A percentile compares a stretch with the other conserved stretches of the same genome.
These are phyloP conservation scores for Drosophila subpulchrella DNA, from an alignment of 1,140 invertebrate genomes.

Conservation along the genomic window DNA sequence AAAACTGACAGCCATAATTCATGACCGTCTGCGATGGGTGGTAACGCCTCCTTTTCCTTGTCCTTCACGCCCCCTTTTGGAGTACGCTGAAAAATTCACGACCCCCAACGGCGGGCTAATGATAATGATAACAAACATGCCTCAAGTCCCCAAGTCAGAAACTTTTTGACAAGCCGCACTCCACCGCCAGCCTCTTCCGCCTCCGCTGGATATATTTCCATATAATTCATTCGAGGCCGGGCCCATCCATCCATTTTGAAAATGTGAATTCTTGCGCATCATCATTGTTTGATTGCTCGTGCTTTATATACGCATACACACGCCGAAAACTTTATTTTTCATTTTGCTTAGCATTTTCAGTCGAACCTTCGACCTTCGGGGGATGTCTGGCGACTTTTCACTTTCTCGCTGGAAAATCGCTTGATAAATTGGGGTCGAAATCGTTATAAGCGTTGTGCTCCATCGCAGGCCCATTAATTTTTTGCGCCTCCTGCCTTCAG, in stretches of 20 bases:
- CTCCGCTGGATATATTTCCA: slow-evolving; percentile 62
- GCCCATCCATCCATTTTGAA: slow-evolving; percentile 73
- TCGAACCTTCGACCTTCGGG: slow-evolving; percentile 2
- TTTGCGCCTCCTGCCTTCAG: slow-evolving; percentile 17
- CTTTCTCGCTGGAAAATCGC: slow-evolving; percentile 59
- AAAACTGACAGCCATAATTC: slow-evolving; percentile 81
- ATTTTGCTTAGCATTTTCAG: slow-evolving; percentile 34
- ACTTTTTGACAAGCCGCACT: slow-evolving; percentile 73
- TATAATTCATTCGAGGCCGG: slow-evolving; percentile 72
- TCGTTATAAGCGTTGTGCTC: slow-evolving; percentile 78
- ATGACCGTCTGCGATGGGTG: slow-evolving; percentile 51
- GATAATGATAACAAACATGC: slow-evolving; percentile 82
- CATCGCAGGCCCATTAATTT: slow-evolving; percentile 72
- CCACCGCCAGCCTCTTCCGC: slow-evolving; percentile 5
- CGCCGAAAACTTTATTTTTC: slow-evolving; percentile 59
- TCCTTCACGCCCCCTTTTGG: slow-evolving; percentile 12
- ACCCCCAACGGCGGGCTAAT: slow-evolving; percentile 54
- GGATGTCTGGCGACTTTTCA: slow-evolving; percentile 53
- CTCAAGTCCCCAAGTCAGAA: slow-evolving; percentile 74
- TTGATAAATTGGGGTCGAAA: slow-evolving; percentile 83
- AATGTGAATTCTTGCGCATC: slow-evolving; percentile 82
- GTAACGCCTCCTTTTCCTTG: slow-evolving; percentile 4
- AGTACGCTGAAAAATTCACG: slow-evolving; percentile 67
- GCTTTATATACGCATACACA: slow-evolving; percentile 55
- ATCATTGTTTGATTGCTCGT: slow-evolving; percentile 83